Conservation (phyloP, 2,797 vertebrate genomes). For the Chiroxiphia lanceolata region DNA sequence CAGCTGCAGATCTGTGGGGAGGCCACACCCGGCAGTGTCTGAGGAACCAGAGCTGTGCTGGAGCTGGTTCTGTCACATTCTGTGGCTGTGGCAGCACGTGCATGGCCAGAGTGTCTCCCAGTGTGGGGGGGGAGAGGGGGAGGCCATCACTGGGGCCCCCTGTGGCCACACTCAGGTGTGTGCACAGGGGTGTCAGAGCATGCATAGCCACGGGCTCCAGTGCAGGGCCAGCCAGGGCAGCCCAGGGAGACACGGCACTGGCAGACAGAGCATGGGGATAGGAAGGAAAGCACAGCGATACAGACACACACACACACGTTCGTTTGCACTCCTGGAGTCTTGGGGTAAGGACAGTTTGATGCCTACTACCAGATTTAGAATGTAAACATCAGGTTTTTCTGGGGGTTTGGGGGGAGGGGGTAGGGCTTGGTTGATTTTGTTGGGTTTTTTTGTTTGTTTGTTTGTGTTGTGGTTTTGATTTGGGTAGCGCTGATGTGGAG, state of each 20-base stretch:
- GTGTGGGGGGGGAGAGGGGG: neutral
- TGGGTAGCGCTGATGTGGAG: neutral
- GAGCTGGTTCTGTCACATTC: neutral
- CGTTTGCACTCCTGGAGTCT: slow-evolving; percentile 40
- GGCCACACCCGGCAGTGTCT: neutral
- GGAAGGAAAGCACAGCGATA: slow-evolving; percentile 11
- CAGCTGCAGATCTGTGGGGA: neutral
- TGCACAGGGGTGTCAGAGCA: too few relatives aligned
- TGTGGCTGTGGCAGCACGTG: neutral
- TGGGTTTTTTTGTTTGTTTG: neutral
- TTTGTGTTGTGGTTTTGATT: neutral
- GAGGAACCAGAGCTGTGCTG: neutral
- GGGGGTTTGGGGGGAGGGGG: neutral
- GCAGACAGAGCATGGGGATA: neutral
- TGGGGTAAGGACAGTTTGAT: neutral
- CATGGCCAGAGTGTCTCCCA: neutral
- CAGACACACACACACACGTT: neutral
- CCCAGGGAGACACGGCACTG: neutral
- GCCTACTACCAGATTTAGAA: slow-evolving; percentile 22
- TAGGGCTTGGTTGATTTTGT: neutral
- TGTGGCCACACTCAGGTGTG: neutral
- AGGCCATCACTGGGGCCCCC: neutral
- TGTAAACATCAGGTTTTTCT: neutral
- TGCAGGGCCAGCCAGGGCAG: neutral
- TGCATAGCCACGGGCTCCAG: neutral